A percentile compares a stretch with the other conserved stretches of the same genome.
Conservation (phyloP, 1,140 invertebrate species). For the Drosophila sp. region DNA sequence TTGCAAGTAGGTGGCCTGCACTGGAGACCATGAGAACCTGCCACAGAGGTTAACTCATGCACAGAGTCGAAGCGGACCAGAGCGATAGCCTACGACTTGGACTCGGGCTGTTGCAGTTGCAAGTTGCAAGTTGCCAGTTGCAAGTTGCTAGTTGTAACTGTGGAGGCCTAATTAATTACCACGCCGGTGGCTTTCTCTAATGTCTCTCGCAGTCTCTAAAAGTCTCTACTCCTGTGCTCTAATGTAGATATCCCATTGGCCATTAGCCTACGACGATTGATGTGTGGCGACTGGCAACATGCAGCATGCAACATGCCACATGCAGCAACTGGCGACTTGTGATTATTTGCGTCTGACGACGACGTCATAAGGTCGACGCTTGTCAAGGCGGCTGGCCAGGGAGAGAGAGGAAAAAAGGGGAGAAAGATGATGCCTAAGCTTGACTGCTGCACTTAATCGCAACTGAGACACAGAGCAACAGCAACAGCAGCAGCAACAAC, state of each 20-base stretch:
- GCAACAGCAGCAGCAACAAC: constrained; percentile 48
- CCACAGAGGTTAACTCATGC: constrained; percentile 50
- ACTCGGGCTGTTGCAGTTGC: not conserved
- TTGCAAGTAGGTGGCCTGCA: constrained; percentile 38
- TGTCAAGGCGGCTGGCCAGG: constrained; percentile 51
- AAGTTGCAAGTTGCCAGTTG: constrained; percentile 21
- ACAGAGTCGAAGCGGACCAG: constrained; percentile 4
- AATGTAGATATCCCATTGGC: constrained; percentile 77
- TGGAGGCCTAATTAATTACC: constrained; percentile 72
- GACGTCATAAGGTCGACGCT: constrained; percentile 64
- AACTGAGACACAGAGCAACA: constrained; percentile 50
- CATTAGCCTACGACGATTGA: constrained; percentile 43
- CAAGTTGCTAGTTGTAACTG: constrained; percentile 26
- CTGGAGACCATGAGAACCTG: constrained; percentile 58
- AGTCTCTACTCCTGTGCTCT: constrained; percentile 39
- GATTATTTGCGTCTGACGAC: constrained; percentile 40
- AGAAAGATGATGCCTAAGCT: constrained; percentile 12
- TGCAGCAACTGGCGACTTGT: not conserved
- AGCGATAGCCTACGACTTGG: constrained; percentile 29
- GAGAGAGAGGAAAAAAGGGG: not conserved
- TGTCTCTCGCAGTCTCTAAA: constrained; percentile 21
- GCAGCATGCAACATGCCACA: constrained; percentile 3
- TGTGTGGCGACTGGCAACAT: constrained; percentile 24
- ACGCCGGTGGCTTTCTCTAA: constrained; percentile 67
- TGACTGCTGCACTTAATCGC: constrained; percentile 74